These are phyloP conservation scores for Borostomias antarcticus DNA, from an alignment of 2,797 vertebrate species.

Conservation along the genomic window DNA sequence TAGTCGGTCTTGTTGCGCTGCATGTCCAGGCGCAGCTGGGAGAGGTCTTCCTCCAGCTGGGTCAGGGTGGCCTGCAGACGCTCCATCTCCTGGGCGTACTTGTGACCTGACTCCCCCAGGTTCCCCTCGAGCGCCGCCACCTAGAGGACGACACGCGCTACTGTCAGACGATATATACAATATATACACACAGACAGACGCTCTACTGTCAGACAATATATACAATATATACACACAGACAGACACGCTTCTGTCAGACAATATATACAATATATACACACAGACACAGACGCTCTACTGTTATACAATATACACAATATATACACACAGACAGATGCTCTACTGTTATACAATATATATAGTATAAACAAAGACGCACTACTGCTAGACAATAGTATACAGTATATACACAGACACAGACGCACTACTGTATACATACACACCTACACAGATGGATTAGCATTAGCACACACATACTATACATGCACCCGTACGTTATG, in stretches of 20 bases:
- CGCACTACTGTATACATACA: too few species aligned
- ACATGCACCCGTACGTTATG: too few species aligned
- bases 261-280: neutral
- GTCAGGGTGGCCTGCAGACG: slow-evolving; percentile 76
- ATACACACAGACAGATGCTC: too few species aligned
- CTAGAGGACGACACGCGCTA: slow-evolving; percentile 38
- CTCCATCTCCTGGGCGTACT: slow-evolving; percentile 78
- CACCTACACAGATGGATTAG: too few species aligned
- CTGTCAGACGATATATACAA: neutral
- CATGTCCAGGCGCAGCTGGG: slow-evolving; percentile 78
- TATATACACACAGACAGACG: neutral
- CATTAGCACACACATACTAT: too few species aligned
- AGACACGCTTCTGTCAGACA: neutral
- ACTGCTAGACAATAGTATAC: too few species aligned
- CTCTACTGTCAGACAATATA: neutral
- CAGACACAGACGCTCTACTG: neutral
- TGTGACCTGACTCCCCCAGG: slow-evolving; percentile 74
- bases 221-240: neutral
- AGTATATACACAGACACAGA: too few species aligned
- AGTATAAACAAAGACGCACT: too few species aligned
- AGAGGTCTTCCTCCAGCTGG: slow-evolving; percentile 82
- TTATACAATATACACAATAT: neutral
- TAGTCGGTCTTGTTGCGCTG: slow-evolving; percentile 83
- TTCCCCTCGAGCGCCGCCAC: slow-evolving; percentile 77
- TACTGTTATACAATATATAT: too few species aligned